A percentile compares a stretch with the other conserved stretches of the same genome.
phyloP scores from a whole-genome alignment of 2,113 vertebrate species.

The Plectropomus leopardus region DNA sequence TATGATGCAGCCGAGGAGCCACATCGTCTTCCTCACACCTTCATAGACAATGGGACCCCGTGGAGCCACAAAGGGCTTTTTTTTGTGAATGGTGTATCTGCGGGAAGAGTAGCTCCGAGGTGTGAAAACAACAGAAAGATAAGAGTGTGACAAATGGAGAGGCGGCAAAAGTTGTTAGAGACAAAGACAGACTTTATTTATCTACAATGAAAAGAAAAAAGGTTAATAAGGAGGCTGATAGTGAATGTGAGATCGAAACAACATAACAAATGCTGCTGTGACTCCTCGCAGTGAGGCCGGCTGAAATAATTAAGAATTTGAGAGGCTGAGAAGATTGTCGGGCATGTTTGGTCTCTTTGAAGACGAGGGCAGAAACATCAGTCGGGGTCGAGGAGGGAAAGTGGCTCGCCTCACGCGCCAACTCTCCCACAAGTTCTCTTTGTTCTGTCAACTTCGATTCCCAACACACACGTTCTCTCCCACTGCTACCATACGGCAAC shows the following conservation, averaged over 20 bases:
- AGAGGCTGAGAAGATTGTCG: not conserved
- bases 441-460: constrained; percentile 64
- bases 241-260: not conserved
- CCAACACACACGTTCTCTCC: constrained; percentile 42
- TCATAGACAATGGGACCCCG: constrained; percentile 23
- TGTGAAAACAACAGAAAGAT: constrained; percentile 48
- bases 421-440: constrained; percentile 60
- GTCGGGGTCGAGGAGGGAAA: constrained; percentile 28
- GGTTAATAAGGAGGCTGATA: not conserved
- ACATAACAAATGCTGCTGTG: not conserved
- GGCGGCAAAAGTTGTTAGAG: not conserved
- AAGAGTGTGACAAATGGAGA: constrained; percentile 33
- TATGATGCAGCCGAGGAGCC: constrained; percentile 22
- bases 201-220: not conserved
- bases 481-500: constrained; percentile 62
- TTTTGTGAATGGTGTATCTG: constrained; percentile 29
- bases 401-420: constrained; percentile 12
- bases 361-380: constrained; percentile 19
- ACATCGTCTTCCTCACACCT: constrained; percentile 54
- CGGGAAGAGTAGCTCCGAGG: constrained; percentile 46
- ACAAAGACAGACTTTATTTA: not conserved
- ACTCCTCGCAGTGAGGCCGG: not conserved
- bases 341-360: constrained; percentile 22
- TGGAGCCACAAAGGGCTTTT: constrained; percentile 37
- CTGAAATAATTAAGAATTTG: constrained; percentile 3